Conservation (phyloP, 2,113 vertebrate species). For the Electrona antarctica region DNA sequence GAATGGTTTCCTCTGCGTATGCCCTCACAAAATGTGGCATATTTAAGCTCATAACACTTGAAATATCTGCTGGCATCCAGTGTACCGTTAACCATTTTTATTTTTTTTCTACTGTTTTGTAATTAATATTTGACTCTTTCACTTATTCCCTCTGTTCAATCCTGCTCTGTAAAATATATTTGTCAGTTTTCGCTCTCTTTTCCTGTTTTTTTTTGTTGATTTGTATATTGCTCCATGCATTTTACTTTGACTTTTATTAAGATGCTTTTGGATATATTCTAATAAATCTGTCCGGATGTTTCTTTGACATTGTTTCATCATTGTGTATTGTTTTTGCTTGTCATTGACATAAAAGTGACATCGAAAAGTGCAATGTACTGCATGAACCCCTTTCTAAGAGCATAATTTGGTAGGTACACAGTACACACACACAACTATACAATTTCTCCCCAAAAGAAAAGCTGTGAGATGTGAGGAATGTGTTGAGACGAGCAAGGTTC, state of each 20-base stretch:
- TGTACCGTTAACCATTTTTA: constrained; percentile 40
- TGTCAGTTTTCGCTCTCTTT: neutral
- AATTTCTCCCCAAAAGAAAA: constrained; percentile 17
- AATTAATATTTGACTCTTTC: constrained; percentile 56
- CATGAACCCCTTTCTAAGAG: neutral
- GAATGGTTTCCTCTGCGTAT: constrained; percentile 23
- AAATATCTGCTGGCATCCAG: constrained; percentile 72
- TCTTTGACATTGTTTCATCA: neutral
- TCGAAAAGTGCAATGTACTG: neutral
- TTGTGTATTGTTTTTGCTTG: neutral
- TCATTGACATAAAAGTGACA: constrained; percentile 10
- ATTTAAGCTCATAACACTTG: constrained; percentile 34
- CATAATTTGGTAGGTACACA: constrained; percentile 1
- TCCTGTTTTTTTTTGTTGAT: neutral
- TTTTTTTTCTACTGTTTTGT: constrained; percentile 12
- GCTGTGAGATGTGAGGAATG: constrained; percentile 51
- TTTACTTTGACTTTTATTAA: neutral
- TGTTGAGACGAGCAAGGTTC: constrained; percentile 24
- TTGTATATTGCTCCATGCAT: neutral
- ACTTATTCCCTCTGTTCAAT: constrained; percentile 30
- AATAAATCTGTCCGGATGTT: neutral
- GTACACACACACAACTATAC: constrained; percentile 4
- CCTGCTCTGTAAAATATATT: constrained; percentile 27
- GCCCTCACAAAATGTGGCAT: neutral
- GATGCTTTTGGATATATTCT: neutral